A percentile compares a stretch with the other conserved stretches of the same genome.
Evolutionary conservation across 1,140 invertebrate species (phyloP).

Genomic region (Anthonomus grandis): DNA sequence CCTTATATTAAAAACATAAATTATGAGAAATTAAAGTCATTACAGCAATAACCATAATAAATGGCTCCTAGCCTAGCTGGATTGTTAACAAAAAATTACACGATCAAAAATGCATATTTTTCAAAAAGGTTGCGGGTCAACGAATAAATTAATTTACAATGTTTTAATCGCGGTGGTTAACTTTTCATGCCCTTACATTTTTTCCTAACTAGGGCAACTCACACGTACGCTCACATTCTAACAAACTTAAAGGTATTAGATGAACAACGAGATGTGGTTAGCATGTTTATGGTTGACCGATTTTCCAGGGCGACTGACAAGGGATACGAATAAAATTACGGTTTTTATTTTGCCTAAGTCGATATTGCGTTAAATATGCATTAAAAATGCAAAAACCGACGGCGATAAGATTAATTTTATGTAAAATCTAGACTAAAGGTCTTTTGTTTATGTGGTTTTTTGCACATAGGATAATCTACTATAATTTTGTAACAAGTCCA

Average conservation of each 20-base stretch:
- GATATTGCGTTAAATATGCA: constrained; percentile 20
- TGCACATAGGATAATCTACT: constrained; percentile 2
- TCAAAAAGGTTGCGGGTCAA: constrained; percentile 1
- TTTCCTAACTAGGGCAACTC: background rate
- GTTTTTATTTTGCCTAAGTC: constrained; percentile 13
- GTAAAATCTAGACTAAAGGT: constrained; percentile 6
- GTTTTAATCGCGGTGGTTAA: constrained; percentile 1
- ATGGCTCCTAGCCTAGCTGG: too few species aligned
- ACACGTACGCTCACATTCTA: background rate
- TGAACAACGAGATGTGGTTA: background rate
- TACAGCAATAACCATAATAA: too few species aligned
- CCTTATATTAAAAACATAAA: too few species aligned
- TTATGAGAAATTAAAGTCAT: too few species aligned
- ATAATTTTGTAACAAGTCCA: too few species aligned
- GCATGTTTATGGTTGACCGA: constrained; percentile 4
- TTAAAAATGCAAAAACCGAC: constrained; percentile 20
- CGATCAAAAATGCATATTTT: background rate
- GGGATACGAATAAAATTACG: constrained; percentile 13
- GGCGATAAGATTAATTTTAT: constrained; percentile 10
- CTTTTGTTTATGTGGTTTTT: constrained; percentile 11
- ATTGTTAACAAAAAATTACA: background rate
- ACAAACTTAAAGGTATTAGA: background rate
- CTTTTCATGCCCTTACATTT: background rate
- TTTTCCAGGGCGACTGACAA: constrained; percentile 1
- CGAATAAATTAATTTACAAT: background rate